A percentile compares a stretch with the other conserved stretches of the same genome.
Conservation (phyloP, 2,113 vertebrate species). For the Entomyzon cyanotis region DNA sequence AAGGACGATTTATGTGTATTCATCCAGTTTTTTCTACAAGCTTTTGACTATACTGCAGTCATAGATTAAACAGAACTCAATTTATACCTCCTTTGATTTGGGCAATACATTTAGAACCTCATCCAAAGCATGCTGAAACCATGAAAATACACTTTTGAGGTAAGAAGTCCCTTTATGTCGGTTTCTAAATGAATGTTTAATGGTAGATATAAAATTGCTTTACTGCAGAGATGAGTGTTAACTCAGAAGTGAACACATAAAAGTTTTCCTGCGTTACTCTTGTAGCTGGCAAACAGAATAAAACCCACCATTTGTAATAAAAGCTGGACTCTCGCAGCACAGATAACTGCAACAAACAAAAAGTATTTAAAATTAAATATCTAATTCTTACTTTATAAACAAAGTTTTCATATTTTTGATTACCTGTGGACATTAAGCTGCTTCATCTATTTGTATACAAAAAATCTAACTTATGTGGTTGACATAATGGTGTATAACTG, state of each 20-base stretch:
- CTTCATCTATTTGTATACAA: not conserved
- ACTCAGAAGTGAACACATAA: not conserved
- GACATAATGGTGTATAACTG: not conserved
- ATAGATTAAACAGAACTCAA: constrained; percentile 40
- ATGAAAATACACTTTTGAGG: constrained; percentile 46
- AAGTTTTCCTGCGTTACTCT: not conserved
- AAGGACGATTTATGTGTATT: not conserved
- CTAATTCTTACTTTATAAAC: not conserved
- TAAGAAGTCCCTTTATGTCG: constrained; percentile 28
- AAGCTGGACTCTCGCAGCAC: not conserved
- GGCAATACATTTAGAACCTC: constrained; percentile 16
- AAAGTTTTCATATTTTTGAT: not conserved
- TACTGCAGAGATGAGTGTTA: not conserved
- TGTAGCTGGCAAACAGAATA: not conserved
- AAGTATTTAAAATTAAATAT: not conserved
- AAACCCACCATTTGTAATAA: not conserved
- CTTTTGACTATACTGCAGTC: not conserved
- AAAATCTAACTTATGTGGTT: not conserved
- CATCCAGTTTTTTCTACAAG: not conserved
- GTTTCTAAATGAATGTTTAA: constrained; percentile 43
- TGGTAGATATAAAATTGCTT: constrained; percentile 17
- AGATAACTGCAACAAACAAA: not conserved
- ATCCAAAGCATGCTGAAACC: not conserved
- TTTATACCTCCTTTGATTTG: constrained; percentile 25
- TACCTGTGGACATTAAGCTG: not conserved